Conservation (phyloP, 2,797 vertebrate genomes). For the Melanotaenia trifasciata region DNA sequence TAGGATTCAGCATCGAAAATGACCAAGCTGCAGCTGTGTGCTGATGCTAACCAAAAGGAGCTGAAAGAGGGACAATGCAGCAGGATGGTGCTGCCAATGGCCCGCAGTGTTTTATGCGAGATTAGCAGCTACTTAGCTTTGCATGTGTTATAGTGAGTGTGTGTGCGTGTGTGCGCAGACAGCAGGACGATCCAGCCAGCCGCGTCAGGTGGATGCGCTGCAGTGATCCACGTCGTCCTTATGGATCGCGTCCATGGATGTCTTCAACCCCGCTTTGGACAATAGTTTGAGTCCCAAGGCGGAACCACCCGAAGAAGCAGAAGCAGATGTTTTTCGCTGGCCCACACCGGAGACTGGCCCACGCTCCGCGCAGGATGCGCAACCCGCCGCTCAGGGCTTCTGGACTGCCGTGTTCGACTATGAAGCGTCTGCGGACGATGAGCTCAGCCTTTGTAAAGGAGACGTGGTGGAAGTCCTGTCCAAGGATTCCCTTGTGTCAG, state of each 20-base stretch:
- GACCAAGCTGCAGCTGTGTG: slow-evolving; percentile 20
- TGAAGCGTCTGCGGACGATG: slow-evolving; percentile 95
- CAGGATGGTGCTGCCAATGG: slow-evolving; percentile 27
- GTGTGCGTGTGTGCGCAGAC: background rate
- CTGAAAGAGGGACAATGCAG: slow-evolving; percentile 43
- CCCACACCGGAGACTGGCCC: slow-evolving; percentile 64
- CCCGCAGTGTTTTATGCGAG: slow-evolving; percentile 55
- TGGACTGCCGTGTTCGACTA: slow-evolving; percentile 98
- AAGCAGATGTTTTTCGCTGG: slow-evolving; percentile 81
- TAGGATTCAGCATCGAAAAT: slow-evolving; percentile 39
- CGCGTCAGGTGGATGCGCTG: slow-evolving; percentile 79
- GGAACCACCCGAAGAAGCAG: slow-evolving; percentile 67
- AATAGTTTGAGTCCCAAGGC: slow-evolving; percentile 81
- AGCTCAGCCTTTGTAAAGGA: slow-evolving; percentile 93
- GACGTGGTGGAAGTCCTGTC: slow-evolving; percentile 95
- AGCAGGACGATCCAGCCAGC: slow-evolving; percentile 57
- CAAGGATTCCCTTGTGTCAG: slow-evolving; percentile 94
- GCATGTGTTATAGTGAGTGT: slow-evolving; percentile 27
- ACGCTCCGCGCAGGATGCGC: slow-evolving; percentile 67
- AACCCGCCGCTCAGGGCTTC: slow-evolving; percentile 63
- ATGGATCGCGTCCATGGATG: slow-evolving; percentile 96
- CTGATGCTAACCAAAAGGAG: slow-evolving; percentile 28
- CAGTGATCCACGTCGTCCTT: slow-evolving; percentile 83
- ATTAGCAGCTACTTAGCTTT: slow-evolving; percentile 68
- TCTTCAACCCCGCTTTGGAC: slow-evolving; percentile 87